Evolutionary conservation across 2,113 vertebrate species (phyloP).

Genomic region (Malaclemys terrapin): DNA sequence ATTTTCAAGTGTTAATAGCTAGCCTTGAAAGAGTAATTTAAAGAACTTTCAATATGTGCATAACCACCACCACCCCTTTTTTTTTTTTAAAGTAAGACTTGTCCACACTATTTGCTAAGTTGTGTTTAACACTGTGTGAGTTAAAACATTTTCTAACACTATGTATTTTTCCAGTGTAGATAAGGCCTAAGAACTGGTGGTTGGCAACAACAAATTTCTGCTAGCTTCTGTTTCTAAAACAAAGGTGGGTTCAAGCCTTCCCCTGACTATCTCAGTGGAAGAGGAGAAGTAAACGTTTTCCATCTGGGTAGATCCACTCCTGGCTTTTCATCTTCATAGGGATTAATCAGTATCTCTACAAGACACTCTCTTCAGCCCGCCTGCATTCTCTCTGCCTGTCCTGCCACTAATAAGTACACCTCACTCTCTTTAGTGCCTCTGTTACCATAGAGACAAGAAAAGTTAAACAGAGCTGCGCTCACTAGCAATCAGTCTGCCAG

Average conservation of each 20-base stretch:
- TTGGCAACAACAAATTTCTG: neutral
- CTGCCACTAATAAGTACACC: neutral
- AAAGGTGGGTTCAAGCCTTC: neutral
- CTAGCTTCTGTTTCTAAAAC: neutral
- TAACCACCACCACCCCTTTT: neutral
- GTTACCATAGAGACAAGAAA: neutral
- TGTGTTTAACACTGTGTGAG: neutral
- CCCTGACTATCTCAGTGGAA: neutral
- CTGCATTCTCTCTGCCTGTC: neutral
- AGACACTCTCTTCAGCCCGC: neutral
- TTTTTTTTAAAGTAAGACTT: accelerated
- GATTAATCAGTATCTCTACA: neutral
- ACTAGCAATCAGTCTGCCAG: neutral
- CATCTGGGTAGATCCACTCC: neutral
- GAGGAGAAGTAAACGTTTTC: neutral
- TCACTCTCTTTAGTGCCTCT: neutral
- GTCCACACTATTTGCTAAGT: neutral
- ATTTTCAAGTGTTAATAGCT: neutral
- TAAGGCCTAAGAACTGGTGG: neutral
- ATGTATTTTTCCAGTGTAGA: neutral
- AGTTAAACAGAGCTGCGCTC: neutral
- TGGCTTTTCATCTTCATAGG: neutral
- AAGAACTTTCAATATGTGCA: neutral
- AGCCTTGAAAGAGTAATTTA: neutral
- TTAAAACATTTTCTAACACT: neutral